phyloP scores from a whole-genome alignment of 2,797 vertebrate species.

The Trichosurus vulpecula region DNA sequence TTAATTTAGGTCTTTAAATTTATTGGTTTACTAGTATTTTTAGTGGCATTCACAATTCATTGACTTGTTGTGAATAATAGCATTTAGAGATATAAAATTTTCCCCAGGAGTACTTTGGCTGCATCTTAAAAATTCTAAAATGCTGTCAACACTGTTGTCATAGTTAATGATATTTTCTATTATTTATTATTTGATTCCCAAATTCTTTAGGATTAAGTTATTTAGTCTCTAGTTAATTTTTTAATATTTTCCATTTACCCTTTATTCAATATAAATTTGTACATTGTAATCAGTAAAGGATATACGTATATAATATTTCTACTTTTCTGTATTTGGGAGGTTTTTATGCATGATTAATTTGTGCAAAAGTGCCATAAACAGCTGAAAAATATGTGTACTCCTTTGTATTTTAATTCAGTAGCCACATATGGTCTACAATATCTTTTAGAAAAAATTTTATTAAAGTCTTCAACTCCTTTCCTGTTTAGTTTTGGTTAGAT shows the following conservation, averaged over 20 bases:
- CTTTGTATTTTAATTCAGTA: neutral
- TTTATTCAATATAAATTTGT: neutral
- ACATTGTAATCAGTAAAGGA: neutral
- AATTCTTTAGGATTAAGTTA: neutral
- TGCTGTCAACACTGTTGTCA: neutral
- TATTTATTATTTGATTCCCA: neutral
- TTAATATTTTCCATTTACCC: neutral
- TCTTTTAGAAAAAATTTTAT: neutral
- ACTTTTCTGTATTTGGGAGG: neutral
- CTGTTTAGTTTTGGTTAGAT: neutral
- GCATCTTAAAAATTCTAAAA: neutral
- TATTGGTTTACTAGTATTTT: neutral
- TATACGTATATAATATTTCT: neutral
- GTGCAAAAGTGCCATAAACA: neutral
- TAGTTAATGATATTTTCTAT: neutral
- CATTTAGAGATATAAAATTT: neutral
- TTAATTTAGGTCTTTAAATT: neutral
- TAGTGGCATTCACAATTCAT: neutral
- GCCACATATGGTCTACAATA: neutral
- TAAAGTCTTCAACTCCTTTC: neutral
- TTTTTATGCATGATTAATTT: neutral
- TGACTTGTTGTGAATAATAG: neutral
- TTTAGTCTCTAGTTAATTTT: neutral
- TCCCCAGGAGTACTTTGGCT: neutral
- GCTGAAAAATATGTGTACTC: neutral